Conservation (phyloP, 2,888 invertebrate genomes). For the Mylabris sibirica region DNA sequence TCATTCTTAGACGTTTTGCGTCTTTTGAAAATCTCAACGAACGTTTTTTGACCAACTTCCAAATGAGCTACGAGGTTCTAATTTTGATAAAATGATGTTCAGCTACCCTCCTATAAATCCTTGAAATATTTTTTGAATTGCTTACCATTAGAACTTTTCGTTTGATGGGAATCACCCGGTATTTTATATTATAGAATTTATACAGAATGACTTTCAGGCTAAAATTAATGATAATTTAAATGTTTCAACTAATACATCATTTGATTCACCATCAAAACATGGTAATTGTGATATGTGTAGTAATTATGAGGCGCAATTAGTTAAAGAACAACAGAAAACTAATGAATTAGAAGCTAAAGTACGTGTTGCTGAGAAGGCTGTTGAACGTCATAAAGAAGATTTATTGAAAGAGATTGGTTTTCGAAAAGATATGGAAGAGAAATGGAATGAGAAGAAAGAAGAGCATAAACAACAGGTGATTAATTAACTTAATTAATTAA, state of each 20-base stretch:
- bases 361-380: slow-evolving; percentile 63
- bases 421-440: slow-evolving; percentile 78
- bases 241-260: slow-evolving; percentile 55
- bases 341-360: slow-evolving; percentile 63
- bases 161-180: no score
- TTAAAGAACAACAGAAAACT: slow-evolving; percentile 74
- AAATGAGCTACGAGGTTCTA: no score
- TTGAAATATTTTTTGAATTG: no score
- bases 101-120: no score
- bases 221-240: slow-evolving; percentile 40
- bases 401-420: slow-evolving; percentile 75
- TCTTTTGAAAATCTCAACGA: no score
- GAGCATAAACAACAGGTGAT: slow-evolving; percentile 74
- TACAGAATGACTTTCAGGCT: not conserved
- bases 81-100: no score
- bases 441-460: slow-evolving; percentile 79
- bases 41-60: no score
- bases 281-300: slow-evolving; percentile 83
- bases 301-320: slow-evolving; percentile 84
- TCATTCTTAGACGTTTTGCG: no score
- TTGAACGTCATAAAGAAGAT: slow-evolving; percentile 71
- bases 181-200: no score
- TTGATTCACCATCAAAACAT: slow-evolving; percentile 48
- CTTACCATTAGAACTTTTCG: no score
- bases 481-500: not conserved